These are phyloP conservation scores for Himantopus leucocephalus DNA, from an alignment of 2,113 vertebrate species.

Conservation along the genomic window DNA sequence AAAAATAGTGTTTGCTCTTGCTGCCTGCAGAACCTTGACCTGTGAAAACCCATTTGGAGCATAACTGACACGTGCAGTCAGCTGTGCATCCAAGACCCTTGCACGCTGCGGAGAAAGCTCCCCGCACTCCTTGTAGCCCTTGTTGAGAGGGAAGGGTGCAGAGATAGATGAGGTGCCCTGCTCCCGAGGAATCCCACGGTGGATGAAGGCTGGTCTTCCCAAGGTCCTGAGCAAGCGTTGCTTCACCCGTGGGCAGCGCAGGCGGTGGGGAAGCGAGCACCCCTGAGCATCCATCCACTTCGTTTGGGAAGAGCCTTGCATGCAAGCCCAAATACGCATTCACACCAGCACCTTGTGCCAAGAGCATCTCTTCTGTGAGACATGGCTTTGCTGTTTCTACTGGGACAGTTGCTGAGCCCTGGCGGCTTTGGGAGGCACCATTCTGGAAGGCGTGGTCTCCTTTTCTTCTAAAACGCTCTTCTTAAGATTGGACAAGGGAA, in stretches of 20 bases:
- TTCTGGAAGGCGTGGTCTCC: neutral
- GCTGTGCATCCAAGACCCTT: constrained; percentile 74
- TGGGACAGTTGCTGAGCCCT: neutral
- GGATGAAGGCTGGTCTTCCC: neutral
- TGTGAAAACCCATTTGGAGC: constrained; percentile 84
- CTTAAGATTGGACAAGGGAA: neutral
- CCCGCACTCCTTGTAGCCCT: neutral
- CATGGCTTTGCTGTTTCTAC: neutral
- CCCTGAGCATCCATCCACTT: neutral
- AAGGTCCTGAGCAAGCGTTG: neutral
- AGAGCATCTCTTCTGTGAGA: neutral
- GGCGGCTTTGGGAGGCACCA: neutral
- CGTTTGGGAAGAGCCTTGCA: neutral
- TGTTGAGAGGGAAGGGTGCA: neutral
- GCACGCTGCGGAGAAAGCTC: neutral
- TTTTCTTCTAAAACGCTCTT: neutral
- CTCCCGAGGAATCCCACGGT: neutral
- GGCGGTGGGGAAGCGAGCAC: accelerated
- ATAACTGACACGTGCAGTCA: constrained; percentile 82
- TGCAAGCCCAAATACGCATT: accelerated
- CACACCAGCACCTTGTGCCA: neutral
- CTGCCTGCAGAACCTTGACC: constrained; percentile 83
- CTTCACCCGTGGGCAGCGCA: neutral
- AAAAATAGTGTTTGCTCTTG: constrained; percentile 84
- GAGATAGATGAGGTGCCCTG: neutral